Conservation (phyloP, 2,113 vertebrate genomes). For the Cynopterus brachyotis region DNA sequence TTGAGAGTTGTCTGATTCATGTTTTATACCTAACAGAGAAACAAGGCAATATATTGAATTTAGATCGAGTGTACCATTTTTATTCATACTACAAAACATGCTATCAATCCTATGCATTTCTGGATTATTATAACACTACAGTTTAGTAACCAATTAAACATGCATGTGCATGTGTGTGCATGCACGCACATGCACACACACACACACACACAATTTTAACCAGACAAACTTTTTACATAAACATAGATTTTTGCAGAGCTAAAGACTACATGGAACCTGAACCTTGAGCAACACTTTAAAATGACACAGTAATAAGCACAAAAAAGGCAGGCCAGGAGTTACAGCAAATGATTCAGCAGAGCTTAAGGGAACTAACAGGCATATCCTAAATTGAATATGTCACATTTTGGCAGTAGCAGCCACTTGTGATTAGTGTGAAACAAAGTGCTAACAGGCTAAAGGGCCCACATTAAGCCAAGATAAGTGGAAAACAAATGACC, state of each 20-base stretch:
- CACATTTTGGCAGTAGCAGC: slow-evolving; percentile 68
- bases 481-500: slow-evolving; percentile 62
- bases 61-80: neutral
- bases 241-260: neutral
- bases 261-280: neutral
- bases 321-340: neutral
- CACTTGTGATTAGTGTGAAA: slow-evolving; percentile 68
- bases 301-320: slow-evolving; percentile 60
- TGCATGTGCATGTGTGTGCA: neutral
- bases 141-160: slow-evolving; percentile 30
- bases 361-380: slow-evolving; percentile 46
- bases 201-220: neutral
- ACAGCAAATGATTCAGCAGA: slow-evolving; percentile 29
- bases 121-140: neutral
- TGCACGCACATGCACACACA: neutral
- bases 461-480: slow-evolving; percentile 27
- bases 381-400: slow-evolving; percentile 68
- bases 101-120: neutral
- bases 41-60: neutral
- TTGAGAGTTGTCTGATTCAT: neutral
- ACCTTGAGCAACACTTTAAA: slow-evolving; percentile 39
- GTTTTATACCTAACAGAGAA: slow-evolving; percentile 12
- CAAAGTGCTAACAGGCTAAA: slow-evolving; percentile 55
- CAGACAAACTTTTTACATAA: neutral
- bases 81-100: neutral